These are phyloP conservation scores for Hiodon tergisus DNA, from an alignment of 2,113 vertebrate genomes.

Conservation along the genomic window DNA sequence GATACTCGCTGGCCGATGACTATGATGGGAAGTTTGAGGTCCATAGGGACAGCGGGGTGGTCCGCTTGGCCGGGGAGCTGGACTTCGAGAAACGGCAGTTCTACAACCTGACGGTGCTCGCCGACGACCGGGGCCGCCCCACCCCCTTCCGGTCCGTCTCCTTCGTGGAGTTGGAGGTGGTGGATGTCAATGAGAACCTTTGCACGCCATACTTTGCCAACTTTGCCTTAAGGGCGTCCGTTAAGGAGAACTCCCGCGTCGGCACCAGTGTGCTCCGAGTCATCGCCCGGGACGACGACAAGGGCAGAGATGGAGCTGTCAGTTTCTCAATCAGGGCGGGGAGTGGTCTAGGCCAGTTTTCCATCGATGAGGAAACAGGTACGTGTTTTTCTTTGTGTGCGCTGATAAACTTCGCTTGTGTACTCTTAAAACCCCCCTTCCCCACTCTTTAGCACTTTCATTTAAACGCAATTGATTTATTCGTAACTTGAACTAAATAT, in stretches of 20 bases:
- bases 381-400: constrained; percentile 45
- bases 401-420: not conserved
- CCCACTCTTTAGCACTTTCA: not conserved
- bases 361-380: constrained; percentile 95
- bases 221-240: constrained; percentile 78
- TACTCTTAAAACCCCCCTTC: not conserved
- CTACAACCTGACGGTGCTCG: constrained; percentile 82
- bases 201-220: constrained; percentile 84
- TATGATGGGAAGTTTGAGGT: constrained; percentile 89
- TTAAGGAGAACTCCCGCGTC: constrained; percentile 86
- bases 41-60: constrained; percentile 72
- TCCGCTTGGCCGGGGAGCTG: constrained; percentile 79
- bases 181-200: constrained; percentile 93
- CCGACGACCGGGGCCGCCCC: constrained; percentile 81
- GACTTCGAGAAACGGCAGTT: constrained; percentile 93
- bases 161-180: constrained; percentile 89
- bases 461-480: not conserved
- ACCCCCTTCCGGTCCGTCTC: constrained; percentile 77
- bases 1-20: constrained; percentile 81
- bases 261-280: constrained; percentile 86
- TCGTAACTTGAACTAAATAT: too few species aligned
- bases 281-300: constrained; percentile 79
- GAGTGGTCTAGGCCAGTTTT: constrained; percentile 87
- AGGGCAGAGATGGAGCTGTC: constrained; percentile 80
- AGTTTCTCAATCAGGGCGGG: constrained; percentile 87